Base-by-base conservation (phyloP, 2,888 invertebrate species). In the Caenorhabditis drosophilae region DNA sequence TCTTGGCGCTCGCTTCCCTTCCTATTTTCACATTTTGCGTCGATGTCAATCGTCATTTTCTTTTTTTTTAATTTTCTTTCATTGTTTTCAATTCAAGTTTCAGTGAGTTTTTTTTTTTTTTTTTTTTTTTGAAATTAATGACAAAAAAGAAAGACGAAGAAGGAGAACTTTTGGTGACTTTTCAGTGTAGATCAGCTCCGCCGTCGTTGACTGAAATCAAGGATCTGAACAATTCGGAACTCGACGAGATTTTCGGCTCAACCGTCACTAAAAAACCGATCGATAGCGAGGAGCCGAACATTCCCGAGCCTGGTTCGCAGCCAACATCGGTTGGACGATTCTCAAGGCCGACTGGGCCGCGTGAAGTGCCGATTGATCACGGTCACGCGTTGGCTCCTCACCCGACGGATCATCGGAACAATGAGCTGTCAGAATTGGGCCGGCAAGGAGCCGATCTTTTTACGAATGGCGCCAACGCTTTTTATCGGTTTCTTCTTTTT, bases 381-480 rank as follows among this genome's bases (percentile, higher is more conserved):
- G 64, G 51, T 2, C 64, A 64, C 18, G 64, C 59, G 1, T 34
- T 64, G 31, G 59, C 51, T 4, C 64, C 64, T 0, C 38, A 47
- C 16, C 20, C 12, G 1, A 40, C 41, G 4, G 25, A 9, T 2
- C 46, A 25, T 3, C 41, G 34, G 23, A 51, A 62, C 40, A 41
- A 42, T 18, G 62, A 50, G 25, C 49, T 72, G 15, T 48, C 55
- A 22, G 57, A 67, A 31, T 42, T 72, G 16, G 72, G 66, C 4
- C 67, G 59, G 25, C 66, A 66, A 16, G 72, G 72, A 42, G 72
- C 72, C 0, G 69, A 72, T 42, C 69, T 69, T 1, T 57, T 72
- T n/a, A 69, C 72, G 0, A 69, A 67, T 12, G 72, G 72, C 15
- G 72, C 72, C 0, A 66, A 58, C 20, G 72, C 69, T 26, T 69